phyloP scores from a whole-genome alignment of 1,140 invertebrate genomes.

The Drosophila obscura region DNA sequence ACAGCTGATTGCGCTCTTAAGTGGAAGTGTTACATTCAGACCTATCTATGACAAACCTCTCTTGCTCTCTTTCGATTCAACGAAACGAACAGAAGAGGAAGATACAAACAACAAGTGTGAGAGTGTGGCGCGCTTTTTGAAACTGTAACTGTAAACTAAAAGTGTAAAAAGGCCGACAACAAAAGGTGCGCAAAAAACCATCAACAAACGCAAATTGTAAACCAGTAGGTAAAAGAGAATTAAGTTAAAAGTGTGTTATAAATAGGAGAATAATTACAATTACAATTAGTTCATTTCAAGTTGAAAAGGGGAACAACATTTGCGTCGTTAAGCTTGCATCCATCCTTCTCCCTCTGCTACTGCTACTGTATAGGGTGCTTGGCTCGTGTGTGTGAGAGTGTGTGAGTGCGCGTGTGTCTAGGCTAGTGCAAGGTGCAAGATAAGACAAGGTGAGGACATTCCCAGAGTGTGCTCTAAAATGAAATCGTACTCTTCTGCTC shows the following conservation, averaged over 20 bases:
- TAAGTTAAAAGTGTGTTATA: neutral
- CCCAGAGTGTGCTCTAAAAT: neutral
- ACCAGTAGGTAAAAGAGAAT: slow-evolving; percentile 5
- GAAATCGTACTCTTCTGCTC: too few relatives aligned
- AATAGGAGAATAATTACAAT: slow-evolving; percentile 27
- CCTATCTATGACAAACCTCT: slow-evolving; percentile 2
- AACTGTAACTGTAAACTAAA: neutral
- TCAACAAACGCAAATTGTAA: slow-evolving; percentile 9
- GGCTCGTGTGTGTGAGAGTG: slow-evolving; percentile 15
- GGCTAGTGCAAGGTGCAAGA: neutral
- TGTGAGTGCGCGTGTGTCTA: slow-evolving; percentile 16
- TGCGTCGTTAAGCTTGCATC: slow-evolving; percentile 55
- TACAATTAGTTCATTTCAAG: slow-evolving; percentile 5
- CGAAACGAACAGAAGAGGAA: neutral
- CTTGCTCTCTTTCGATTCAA: slow-evolving; percentile 11
- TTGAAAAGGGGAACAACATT: slow-evolving; percentile 37
- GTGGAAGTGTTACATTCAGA: slow-evolving; percentile 35
- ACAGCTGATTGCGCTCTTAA: slow-evolving; percentile 45
- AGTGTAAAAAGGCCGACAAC: slow-evolving; percentile 11
- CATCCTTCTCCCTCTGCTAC: slow-evolving; percentile 17
- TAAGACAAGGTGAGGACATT: neutral
- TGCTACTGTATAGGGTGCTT: slow-evolving; percentile 25
- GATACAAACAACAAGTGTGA: slow-evolving; percentile 23
- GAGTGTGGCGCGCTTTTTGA: slow-evolving; percentile 50
- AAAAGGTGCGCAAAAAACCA: slow-evolving; percentile 10